Conservation (phyloP, 2,888 invertebrate genomes). For the Unio delphinus region DNA sequence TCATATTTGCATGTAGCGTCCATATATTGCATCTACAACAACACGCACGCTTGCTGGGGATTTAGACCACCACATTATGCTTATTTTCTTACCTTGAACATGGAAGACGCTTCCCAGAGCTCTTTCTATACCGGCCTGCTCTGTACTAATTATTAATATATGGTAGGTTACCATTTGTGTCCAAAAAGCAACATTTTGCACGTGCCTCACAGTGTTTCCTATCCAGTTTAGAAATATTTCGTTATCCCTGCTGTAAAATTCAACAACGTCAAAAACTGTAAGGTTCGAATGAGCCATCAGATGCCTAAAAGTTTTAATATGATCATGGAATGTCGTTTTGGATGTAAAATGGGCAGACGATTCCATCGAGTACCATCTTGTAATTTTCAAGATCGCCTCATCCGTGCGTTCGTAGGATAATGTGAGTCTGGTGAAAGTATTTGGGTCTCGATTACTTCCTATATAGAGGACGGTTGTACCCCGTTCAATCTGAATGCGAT, state of each 20-base stretch:
- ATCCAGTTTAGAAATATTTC: constrained; percentile 41
- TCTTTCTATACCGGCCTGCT: constrained; percentile 54
- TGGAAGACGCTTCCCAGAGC: constrained; percentile 53
- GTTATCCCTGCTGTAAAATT: constrained; percentile 45
- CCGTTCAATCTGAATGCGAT: constrained; percentile 50
- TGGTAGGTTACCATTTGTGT: constrained; percentile 48
- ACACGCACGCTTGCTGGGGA: too few species aligned
- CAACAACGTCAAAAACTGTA: constrained; percentile 24
- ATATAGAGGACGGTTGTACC: constrained; percentile 52
- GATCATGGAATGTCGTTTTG: background rate
- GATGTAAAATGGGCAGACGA: constrained; percentile 10
- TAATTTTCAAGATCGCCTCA: constrained; percentile 14
- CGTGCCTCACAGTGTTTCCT: constrained; percentile 31
- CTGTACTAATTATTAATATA: constrained; percentile 52
- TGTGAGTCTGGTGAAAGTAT: constrained; percentile 13
- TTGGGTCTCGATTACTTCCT: constrained; percentile 32
- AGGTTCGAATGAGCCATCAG: constrained; percentile 14
- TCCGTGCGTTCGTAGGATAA: constrained; percentile 26
- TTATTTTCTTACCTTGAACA: constrained; percentile 43
- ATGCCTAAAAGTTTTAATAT: constrained; percentile 4
- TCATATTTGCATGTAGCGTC: too few species aligned
- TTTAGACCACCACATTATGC: background rate
- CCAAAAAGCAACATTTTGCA: constrained; percentile 38
- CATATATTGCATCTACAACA: too few species aligned
- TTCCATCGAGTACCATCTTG: constrained; percentile 15